These are phyloP conservation scores for Sebastolobus alascanus DNA, from an alignment of 2,797 vertebrate genomes.

Conservation along the genomic window DNA sequence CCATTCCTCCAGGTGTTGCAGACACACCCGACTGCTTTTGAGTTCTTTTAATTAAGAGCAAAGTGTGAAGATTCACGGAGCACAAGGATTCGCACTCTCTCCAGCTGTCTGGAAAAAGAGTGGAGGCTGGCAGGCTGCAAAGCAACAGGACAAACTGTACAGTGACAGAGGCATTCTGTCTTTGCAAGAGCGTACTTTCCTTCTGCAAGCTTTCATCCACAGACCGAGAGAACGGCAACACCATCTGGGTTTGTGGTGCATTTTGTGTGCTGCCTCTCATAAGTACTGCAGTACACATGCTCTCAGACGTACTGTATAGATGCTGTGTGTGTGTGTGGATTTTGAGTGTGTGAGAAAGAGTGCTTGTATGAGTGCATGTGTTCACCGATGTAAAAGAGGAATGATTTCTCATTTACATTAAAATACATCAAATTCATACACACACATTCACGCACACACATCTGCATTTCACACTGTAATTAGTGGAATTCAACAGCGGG, in stretches of 20 bases:
- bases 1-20: conserved; percentile 75
- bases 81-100: conserved; percentile 21
- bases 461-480: conserved; percentile 43
- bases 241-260: conserved; percentile 44
- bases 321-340: neutral
- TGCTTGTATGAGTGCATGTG: neutral
- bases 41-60: conserved; percentile 76
- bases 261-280: conserved; percentile 12
- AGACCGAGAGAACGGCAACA: conserved; percentile 21
- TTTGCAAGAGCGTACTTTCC: conserved; percentile 18
- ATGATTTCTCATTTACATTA: neutral
- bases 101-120: conserved; percentile 46
- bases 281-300: conserved; percentile 14
- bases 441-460: neutral
- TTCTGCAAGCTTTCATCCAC: conserved; percentile 40
- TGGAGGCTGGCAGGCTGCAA: conserved; percentile 23
- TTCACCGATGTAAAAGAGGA: neutral
- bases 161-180: conserved; percentile 39
- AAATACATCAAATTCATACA: neutral
- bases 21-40: conserved; percentile 73
- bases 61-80: conserved; percentile 47
- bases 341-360: neutral
- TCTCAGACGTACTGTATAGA: conserved; percentile 8
- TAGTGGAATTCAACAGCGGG: conserved; percentile 50
- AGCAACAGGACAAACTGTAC: conserved; percentile 51